Conservation (phyloP, 1,140 invertebrate genomes). For the Bathynomus jamesi region DNA sequence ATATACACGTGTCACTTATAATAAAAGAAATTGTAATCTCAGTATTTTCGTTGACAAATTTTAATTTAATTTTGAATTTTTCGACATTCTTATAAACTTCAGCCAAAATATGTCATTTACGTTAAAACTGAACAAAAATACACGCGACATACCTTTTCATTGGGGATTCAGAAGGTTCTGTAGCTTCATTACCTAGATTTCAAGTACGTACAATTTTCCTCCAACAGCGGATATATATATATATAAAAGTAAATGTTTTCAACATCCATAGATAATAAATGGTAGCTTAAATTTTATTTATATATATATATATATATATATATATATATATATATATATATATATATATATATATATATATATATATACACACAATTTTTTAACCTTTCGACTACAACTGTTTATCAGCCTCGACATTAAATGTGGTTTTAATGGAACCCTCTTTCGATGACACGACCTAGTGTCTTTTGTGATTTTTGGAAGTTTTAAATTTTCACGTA, state of each 20-base stretch:
- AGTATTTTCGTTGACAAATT: not conserved
- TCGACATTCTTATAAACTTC: not conserved
- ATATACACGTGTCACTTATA: not conserved
- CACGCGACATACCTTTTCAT: not conserved
- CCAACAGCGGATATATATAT: not conserved
- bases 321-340: slow-evolving; percentile 12
- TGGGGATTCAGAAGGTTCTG: too few relatives aligned
- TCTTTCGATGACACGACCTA: too few relatives aligned
- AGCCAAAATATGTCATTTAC: not conserved
- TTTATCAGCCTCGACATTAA: too few relatives aligned
- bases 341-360: slow-evolving; percentile 9
- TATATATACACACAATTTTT: slow-evolving; percentile 7
- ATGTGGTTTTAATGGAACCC: too few relatives aligned
- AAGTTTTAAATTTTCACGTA: not conserved
- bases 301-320: not conserved
- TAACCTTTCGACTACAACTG: too few relatives aligned
- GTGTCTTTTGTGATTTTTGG: not conserved
- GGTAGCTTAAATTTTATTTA: too few relatives aligned
- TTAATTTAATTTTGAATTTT: not conserved
- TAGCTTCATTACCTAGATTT: too few relatives aligned
- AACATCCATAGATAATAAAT: not conserved
- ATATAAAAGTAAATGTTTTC: not conserved
- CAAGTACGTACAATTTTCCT: too few relatives aligned
- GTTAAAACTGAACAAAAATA: not conserved
- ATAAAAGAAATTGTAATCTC: not conserved